phyloP scores from a whole-genome alignment of 2,888 invertebrate genomes.

The Aspidiotus destructor region DNA sequence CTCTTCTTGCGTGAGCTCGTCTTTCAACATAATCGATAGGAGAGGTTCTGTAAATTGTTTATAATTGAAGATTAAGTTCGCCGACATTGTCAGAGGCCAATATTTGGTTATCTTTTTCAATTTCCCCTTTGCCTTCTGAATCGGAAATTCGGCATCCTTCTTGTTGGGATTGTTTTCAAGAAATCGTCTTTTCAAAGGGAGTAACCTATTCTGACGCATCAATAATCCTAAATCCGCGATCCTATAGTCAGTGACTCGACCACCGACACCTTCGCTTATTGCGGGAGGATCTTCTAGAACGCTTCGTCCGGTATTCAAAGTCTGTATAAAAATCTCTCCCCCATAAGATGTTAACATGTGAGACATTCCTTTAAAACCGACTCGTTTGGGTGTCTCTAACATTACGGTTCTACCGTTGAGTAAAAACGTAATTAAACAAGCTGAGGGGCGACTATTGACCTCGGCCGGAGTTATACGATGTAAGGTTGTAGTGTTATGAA shows the following conservation, averaged over 20 bases:
- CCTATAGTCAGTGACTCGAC: conserved; percentile 84
- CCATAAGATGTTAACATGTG: conserved; percentile 90
- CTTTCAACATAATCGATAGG: conserved; percentile 67
- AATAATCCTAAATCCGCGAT: conserved; percentile 69
- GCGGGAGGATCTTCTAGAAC: conserved; percentile 91
- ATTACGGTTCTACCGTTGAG: conserved; percentile 85
- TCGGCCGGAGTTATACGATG: conserved; percentile 90
- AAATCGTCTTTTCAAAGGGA: conserved; percentile 52
- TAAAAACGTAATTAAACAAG: conserved; percentile 95
- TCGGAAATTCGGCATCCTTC: conserved; percentile 35
- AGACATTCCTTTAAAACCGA: conserved; percentile 77
- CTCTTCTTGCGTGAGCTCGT: conserved; percentile 73
- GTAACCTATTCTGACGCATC: conserved; percentile 72
- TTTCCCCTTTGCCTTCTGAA: conserved; percentile 56
- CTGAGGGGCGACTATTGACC: conserved; percentile 88
- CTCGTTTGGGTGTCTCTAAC: conserved; percentile 63
- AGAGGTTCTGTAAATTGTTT: conserved; percentile 64
- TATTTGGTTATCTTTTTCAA: conserved; percentile 72
- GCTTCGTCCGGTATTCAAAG: conserved; percentile 70
- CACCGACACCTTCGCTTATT: conserved; percentile 88
- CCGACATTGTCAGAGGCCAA: conserved; percentile 80
- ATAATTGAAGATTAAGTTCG: conserved; percentile 76
- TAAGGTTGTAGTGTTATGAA: conserved; percentile 72
- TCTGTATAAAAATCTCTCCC: conserved; percentile 91
- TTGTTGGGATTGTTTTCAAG: conserved; percentile 33